Percentiles rank a stretch among this genome's conserved stretches.
These are phyloP conservation scores for Chalcosyrphus nemorum DNA, from an alignment of 2,888 invertebrate genomes.

Conservation along the genomic window DNA sequence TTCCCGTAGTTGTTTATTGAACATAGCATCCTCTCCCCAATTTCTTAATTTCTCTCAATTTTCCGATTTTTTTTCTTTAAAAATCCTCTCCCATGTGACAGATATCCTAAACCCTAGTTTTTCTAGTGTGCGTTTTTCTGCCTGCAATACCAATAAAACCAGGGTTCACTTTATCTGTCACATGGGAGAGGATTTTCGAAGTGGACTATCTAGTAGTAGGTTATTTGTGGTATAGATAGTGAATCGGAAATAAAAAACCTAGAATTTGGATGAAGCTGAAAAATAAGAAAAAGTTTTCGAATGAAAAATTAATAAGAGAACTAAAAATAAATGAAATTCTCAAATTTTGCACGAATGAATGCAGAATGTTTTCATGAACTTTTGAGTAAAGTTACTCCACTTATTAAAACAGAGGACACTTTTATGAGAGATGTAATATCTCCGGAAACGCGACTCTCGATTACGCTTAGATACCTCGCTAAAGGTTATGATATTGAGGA, in stretches of 20 bases:
- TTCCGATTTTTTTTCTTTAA: too few relatives aligned
- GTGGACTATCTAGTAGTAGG: too few relatives aligned
- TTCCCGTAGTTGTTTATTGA: too few relatives aligned
- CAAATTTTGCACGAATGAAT: constrained; percentile 2
- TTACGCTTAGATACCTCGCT: constrained; percentile 11
- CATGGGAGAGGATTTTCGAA: too few relatives aligned
- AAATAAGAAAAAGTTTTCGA: constrained; percentile 1
- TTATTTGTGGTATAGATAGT: neutral
- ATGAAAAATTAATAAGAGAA: constrained; percentile 10
- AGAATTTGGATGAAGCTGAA: constrained; percentile 14
- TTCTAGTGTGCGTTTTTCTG: too few relatives aligned
- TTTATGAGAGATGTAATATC: constrained; percentile 12
- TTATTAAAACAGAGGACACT: constrained; percentile 2
- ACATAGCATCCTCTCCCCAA: too few relatives aligned
- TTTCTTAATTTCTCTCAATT: too few relatives aligned
- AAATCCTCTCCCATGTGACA: too few relatives aligned
- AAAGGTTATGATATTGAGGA: constrained; percentile 22
- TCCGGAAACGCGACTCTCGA: constrained; percentile 15
- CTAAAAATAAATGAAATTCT: constrained; percentile 9
- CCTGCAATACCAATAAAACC: too few relatives aligned
- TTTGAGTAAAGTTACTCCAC: constrained; percentile 1
- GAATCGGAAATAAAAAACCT: neutral
- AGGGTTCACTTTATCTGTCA: too few relatives aligned
- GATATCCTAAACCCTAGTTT: too few relatives aligned
- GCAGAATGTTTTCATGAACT: constrained; percentile 9